Percentiles rank a stretch among this genome's conserved stretches.
These are phyloP conservation scores for Puma concolor DNA, from an alignment of 2,113 vertebrate species.

Conservation along the genomic window DNA sequence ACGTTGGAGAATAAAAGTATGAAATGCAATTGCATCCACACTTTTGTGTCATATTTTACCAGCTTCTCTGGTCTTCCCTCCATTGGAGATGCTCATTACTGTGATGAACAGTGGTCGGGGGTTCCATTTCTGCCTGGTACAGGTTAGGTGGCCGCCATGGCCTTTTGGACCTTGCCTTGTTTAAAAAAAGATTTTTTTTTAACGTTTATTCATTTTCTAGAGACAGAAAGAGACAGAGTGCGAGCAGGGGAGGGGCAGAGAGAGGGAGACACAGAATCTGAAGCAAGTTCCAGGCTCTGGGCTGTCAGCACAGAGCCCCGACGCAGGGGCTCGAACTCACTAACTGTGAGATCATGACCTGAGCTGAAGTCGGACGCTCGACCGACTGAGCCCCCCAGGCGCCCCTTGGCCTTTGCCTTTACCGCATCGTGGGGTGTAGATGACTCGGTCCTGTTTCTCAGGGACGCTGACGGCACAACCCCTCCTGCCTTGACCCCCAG, in stretches of 20 bases:
- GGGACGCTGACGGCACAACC: slow-evolving; percentile 52
- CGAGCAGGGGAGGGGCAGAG: too few species aligned
- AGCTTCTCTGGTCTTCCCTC: neutral
- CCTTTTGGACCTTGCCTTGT: slow-evolving; percentile 42
- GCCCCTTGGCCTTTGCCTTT: neutral
- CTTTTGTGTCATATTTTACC: neutral
- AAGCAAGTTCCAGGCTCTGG: too few species aligned
- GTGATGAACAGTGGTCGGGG: neutral
- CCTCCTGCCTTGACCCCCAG: slow-evolving; percentile 63
- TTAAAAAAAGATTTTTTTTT: too few species aligned
- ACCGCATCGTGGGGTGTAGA: slow-evolving; percentile 59
- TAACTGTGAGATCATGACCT: too few species aligned
- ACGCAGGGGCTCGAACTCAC: too few species aligned
- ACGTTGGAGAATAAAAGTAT: neutral
- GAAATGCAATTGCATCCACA: neutral
- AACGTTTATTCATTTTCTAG: too few species aligned
- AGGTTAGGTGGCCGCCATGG: neutral
- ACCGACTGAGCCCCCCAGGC: too few species aligned
- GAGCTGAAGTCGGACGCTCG: too few species aligned
- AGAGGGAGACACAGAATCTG: too few species aligned
- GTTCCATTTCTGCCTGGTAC: neutral
- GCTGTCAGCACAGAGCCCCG: too few species aligned
- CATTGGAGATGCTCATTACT: neutral
- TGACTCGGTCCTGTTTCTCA: neutral
- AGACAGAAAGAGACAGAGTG: too few species aligned